A percentile compares a stretch with the other conserved stretches of the same genome.
These are phyloP conservation scores for Cecropterus lyciades DNA, from an alignment of 1,140 invertebrate genomes.

Conservation along the genomic window DNA sequence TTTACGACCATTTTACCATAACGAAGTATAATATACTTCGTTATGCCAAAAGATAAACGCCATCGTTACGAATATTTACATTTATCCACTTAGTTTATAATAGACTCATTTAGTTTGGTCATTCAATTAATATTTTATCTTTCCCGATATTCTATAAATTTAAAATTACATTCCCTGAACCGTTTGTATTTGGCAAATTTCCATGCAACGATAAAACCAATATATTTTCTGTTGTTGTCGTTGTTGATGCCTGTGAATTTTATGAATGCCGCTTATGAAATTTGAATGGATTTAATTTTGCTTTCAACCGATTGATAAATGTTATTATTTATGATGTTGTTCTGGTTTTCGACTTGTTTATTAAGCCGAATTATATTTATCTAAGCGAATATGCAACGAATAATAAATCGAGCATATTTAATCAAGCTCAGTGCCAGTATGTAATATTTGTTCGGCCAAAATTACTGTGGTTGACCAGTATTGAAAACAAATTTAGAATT, in stretches of 20 bases:
- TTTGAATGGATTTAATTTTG: conserved; percentile 35
- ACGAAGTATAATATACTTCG: too few relatives aligned
- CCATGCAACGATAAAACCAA: conserved; percentile 57
- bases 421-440: too few relatives aligned
- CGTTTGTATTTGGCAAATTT: conserved; percentile 68
- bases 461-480: too few relatives aligned
- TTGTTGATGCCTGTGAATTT: conserved; percentile 36
- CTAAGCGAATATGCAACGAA: not conserved
- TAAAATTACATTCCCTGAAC: conserved; percentile 59
- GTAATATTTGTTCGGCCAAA: too few relatives aligned
- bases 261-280: conserved; percentile 37
- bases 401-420: not conserved
- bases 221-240: conserved; percentile 47
- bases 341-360: conserved; percentile 28
- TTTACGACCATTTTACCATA: too few relatives aligned
- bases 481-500: too few relatives aligned
- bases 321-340: conserved; percentile 31
- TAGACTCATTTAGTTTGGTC: conserved; percentile 44
- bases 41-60: too few relatives aligned
- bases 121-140: conserved; percentile 64
- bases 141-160: conserved; percentile 72
- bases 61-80: conserved; percentile 52
- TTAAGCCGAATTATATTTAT: conserved; percentile 4
- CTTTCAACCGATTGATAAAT: conserved; percentile 27
- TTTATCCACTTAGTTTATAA: conserved; percentile 63